Evolutionary conservation across 2,888 invertebrate species (phyloP).

Genomic region (Dendrolimus houi): DNA sequence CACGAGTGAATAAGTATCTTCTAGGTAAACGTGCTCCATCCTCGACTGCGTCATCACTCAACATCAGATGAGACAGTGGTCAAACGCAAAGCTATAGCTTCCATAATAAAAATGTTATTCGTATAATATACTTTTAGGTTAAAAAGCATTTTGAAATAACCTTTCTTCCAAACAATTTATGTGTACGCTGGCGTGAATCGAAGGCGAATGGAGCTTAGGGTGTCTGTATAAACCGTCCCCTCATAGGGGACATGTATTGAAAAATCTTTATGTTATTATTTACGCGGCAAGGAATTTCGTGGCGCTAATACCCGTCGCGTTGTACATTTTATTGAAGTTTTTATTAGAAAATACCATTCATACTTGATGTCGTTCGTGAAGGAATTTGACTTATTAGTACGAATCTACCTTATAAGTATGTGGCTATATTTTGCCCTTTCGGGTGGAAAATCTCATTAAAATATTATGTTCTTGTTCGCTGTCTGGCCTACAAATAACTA

Average conservation of each 20-base stretch:
- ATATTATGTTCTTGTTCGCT: conserved; percentile 23
- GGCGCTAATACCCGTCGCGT: conserved; percentile 54
- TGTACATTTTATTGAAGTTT: conserved; percentile 57
- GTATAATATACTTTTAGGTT: too few relatives aligned
- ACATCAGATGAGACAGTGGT: too few relatives aligned
- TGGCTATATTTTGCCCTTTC: conserved; percentile 14
- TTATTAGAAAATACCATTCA: conserved; percentile 59
- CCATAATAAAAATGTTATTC: too few relatives aligned
- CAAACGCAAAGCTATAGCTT: too few relatives aligned
- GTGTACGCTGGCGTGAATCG: background rate
- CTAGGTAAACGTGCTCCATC: too few relatives aligned
- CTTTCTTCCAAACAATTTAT: background rate
- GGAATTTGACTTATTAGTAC: conserved; percentile 33
- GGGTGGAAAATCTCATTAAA: conserved; percentile 30
- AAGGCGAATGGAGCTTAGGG: conserved; percentile 5
- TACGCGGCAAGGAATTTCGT: conserved; percentile 50
- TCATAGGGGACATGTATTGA: conserved; percentile 55
- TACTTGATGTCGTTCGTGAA: conserved; percentile 29
- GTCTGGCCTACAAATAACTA: conserved; percentile 1
- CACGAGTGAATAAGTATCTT: too few relatives aligned
- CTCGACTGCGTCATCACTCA: too few relatives aligned
- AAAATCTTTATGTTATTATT: conserved; percentile 66
- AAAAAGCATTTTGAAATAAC: too few relatives aligned
- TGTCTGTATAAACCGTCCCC: conserved; percentile 14
- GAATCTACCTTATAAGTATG: conserved; percentile 10